Conservation (phyloP, 2,113 vertebrate species). For the Lycocorax pyrrhopterus region DNA sequence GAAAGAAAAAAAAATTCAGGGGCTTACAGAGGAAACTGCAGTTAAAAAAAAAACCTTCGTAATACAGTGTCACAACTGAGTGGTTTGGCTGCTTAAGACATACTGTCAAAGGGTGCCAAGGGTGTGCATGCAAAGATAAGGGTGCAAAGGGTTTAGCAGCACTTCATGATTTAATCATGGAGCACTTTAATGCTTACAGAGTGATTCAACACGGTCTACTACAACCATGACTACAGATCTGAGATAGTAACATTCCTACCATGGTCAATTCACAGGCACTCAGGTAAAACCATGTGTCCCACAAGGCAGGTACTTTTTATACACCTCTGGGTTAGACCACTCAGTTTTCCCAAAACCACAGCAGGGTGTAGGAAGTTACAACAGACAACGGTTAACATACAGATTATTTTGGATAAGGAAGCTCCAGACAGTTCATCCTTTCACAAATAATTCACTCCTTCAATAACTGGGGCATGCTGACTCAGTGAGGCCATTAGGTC, state of each 20-base stretch:
- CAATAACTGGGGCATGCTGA: neutral
- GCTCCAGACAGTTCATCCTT: neutral
- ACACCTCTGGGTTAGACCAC: rapidly evolving
- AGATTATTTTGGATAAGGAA: neutral
- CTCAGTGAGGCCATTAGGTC: neutral
- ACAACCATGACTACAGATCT: neutral
- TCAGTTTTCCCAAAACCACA: neutral
- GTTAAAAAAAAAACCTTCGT: neutral
- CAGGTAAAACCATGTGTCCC: neutral
- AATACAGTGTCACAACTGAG: neutral
- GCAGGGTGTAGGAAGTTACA: neutral
- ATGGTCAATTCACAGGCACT: neutral
- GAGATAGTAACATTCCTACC: neutral
- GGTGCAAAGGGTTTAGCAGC: neutral
- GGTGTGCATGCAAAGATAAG: neutral
- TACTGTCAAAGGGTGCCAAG: neutral
- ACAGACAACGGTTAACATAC: rapidly evolving
- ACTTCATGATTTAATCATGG: neutral
- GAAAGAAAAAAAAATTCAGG: neutral
- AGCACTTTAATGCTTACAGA: neutral
- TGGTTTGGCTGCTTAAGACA: neutral
- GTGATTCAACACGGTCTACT: neutral
- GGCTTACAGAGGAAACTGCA: neutral
- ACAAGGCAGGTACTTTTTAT: neutral
- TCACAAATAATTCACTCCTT: neutral